Evolutionary conservation across 2,113 vertebrate genomes (phyloP).

Genomic region (Rhynchomys soricoides): DNA sequence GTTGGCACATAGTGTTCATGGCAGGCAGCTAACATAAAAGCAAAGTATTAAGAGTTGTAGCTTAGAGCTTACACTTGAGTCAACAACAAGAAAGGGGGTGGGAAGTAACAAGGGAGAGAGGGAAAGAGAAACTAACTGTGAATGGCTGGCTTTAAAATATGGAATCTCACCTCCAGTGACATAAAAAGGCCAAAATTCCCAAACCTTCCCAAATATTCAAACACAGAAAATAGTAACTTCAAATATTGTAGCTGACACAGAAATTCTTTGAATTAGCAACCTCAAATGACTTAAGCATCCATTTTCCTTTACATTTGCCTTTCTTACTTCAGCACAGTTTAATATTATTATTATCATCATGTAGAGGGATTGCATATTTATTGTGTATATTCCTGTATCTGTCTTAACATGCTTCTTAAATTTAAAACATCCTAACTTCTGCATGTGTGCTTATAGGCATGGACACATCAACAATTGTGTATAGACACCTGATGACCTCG

Average conservation of each 20-base stretch:
- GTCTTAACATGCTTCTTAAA: not conserved
- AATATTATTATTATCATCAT: not conserved
- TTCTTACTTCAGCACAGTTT: not conserved
- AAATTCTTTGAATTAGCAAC: not conserved
- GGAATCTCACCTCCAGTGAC: not conserved
- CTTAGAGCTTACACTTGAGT: not conserved
- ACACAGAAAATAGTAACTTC: not conserved
- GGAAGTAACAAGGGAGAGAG: too few relatives aligned
- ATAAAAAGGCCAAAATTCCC: not conserved
- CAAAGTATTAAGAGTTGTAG: not conserved
- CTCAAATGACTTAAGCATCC: not conserved
- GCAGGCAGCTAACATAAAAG: not conserved
- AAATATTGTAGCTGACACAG: not conserved
- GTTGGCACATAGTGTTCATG: not conserved
- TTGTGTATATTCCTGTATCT: not conserved
- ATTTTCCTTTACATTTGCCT: not conserved
- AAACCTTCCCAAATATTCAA: not conserved
- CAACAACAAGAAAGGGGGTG: not conserved
- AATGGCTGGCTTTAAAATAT: not conserved
- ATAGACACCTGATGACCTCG: not conserved
- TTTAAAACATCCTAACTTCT: not conserved
- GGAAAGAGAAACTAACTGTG: too few relatives aligned
- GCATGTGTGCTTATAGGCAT: not conserved
- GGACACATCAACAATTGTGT: not conserved
- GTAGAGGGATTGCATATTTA: not conserved